These are phyloP conservation scores for Mesorhabditis belari DNA, from an alignment of 2,888 invertebrate genomes.

Conservation along the genomic window DNA sequence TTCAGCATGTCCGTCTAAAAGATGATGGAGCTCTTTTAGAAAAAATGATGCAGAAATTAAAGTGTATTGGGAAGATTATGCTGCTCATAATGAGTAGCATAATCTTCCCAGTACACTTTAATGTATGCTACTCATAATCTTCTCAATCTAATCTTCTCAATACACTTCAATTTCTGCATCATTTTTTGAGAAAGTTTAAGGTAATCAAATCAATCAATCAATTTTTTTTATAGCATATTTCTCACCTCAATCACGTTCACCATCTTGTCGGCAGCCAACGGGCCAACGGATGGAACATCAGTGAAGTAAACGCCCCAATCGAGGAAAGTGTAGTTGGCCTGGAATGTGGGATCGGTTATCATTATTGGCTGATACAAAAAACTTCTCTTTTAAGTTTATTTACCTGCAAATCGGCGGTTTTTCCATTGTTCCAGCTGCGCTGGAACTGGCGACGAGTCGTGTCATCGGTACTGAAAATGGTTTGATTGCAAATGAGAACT, in stretches of 20 bases:
- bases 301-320: conserved; percentile 17
- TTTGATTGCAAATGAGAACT: background rate
- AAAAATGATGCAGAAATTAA: no score
- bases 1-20: conserved; percentile 1
- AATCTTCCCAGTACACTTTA: no score
- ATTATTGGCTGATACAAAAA: no score
- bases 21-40: no score
- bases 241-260: background rate
- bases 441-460: conserved; percentile 13
- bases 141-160: no score
- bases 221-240: background rate
- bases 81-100: no score
- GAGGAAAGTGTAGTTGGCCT: conserved; percentile 12
- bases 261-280: background rate
- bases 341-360: no score
- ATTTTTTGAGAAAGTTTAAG: no score
- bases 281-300: conserved; percentile 2
- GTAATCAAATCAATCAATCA: background rate
- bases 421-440: conserved; percentile 14
- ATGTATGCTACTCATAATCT: no score
- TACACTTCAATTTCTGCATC: no score
- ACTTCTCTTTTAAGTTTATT: no score
- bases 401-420: conserved; percentile 6
- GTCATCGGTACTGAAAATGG: conserved; percentile 11
- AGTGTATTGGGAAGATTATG: no score